Percentiles rank a stretch among this genome's conserved stretches.
phyloP scores from a whole-genome alignment of 2,113 vertebrate species.

The Ranitomeya variabilis region DNA sequence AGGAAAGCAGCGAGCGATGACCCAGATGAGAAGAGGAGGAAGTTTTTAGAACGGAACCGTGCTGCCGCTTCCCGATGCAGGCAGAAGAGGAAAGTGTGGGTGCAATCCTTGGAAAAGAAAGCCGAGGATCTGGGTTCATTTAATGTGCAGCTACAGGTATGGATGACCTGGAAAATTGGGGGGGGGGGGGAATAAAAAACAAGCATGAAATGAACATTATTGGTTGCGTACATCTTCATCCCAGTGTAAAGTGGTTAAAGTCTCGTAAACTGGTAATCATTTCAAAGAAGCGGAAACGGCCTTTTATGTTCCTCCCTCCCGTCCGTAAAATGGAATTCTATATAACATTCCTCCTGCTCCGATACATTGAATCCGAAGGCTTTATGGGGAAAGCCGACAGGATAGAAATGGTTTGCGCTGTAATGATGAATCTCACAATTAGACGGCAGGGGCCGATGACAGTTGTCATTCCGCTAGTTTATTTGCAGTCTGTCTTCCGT shows the following conservation, averaged over 20 bases:
- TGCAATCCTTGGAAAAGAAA: slow-evolving; percentile 95
- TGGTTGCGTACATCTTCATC: too few relatives aligned
- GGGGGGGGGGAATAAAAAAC: too few relatives aligned
- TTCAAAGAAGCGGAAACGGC: neutral
- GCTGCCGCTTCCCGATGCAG: slow-evolving; percentile 94
- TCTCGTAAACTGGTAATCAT: neutral
- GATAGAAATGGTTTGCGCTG: slow-evolving; percentile 30
- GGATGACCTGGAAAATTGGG: neutral
- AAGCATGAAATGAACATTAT: neutral
- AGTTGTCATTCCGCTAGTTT: slow-evolving; percentile 28
- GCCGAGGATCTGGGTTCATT: slow-evolving; percentile 89
- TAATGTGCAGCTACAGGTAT: slow-evolving; percentile 93
- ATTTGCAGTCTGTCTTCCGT: slow-evolving; percentile 20
- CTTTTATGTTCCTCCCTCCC: neutral
- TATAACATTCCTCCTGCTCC: neutral
- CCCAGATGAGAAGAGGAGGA: slow-evolving; percentile 95
- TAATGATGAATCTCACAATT: slow-evolving; percentile 41
- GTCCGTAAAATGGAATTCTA: neutral
- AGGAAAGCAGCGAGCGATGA: slow-evolving; percentile 94
- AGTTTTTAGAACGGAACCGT: slow-evolving; percentile 94
- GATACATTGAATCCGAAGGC: slow-evolving; percentile 16
- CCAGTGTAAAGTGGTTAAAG: neutral
- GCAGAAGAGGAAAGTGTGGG: slow-evolving; percentile 98
- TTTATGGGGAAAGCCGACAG: slow-evolving; percentile 25
- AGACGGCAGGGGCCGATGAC: slow-evolving; percentile 2